These are phyloP conservation scores for Ophion ventricosus DNA, from an alignment of 2,888 invertebrate species.

Conservation along the genomic window DNA sequence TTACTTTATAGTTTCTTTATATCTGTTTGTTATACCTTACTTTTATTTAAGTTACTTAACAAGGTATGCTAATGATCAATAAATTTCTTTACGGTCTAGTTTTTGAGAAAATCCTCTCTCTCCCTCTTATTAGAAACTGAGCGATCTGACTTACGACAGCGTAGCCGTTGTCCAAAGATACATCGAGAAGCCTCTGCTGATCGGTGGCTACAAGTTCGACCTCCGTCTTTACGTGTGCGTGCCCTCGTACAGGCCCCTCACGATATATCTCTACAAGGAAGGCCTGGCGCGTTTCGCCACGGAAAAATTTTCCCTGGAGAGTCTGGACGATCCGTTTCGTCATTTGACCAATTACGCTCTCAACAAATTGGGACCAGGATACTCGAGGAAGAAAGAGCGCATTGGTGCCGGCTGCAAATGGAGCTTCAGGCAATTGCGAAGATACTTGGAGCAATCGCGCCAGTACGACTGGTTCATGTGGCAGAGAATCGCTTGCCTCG, in stretches of 20 bases:
- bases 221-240: slow-evolving; percentile 95
- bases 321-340: slow-evolving; percentile 92
- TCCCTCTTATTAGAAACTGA: slow-evolving; percentile 87
- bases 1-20: neutral
- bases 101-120: neutral
- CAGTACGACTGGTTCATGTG: slow-evolving; percentile 91
- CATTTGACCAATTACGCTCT: slow-evolving; percentile 96
- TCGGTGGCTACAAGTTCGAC: slow-evolving; percentile 97
- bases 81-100: no score
- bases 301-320: slow-evolving; percentile 92
- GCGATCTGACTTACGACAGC: slow-evolving; percentile 90
- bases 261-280: slow-evolving; percentile 94
- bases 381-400: slow-evolving; percentile 92
- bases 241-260: slow-evolving; percentile 93
- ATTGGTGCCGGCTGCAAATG: slow-evolving; percentile 94
- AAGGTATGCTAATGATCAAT: no score
- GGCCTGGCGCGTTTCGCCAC: slow-evolving; percentile 93
- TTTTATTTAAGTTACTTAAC: neutral
- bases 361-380: slow-evolving; percentile 94
- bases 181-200: slow-evolving; percentile 90
- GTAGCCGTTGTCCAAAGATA: slow-evolving; percentile 93
- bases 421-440: slow-evolving; percentile 91
- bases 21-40: neutral
- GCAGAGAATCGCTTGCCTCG: slow-evolving; percentile 90
- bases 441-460: slow-evolving; percentile 89